Conservation (phyloP, 2,888 invertebrate genomes). For the Stramonita haemastoma region DNA sequence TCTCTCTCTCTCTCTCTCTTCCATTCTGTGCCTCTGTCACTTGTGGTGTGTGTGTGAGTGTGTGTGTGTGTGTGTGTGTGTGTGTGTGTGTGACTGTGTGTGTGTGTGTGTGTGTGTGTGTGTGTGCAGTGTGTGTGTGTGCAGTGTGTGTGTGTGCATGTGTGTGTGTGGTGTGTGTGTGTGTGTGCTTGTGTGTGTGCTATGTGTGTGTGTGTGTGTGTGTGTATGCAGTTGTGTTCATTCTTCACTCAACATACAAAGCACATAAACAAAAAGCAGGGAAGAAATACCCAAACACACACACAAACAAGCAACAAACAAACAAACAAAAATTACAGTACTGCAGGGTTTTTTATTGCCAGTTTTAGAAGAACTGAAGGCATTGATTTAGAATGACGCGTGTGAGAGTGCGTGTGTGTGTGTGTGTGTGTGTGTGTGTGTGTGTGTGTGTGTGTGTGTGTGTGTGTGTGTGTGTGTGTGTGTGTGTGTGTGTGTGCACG, state of each 20-base stretch:
- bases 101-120: constrained; percentile 13
- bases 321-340: too few relatives aligned
- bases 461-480: background rate
- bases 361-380: too few relatives aligned
- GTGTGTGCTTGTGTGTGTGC: too few relatives aligned
- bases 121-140: background rate
- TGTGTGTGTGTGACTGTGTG: constrained; percentile 7
- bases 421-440: constrained; percentile 8
- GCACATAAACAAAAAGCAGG: too few relatives aligned
- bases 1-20: background rate
- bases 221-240: background rate
- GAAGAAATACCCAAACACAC: too few relatives aligned
- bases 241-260: too few relatives aligned
- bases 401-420: background rate
- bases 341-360: too few relatives aligned
- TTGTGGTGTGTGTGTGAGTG: background rate
- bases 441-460: constrained; percentile 1
- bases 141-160: background rate
- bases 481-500: background rate
- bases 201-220: background rate
- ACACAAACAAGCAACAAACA: too few relatives aligned
- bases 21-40: background rate
- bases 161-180: too few relatives aligned
- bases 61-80: constrained; percentile 2
- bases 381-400: background rate